Conservation (phyloP, 2,113 vertebrate species). For the Lethenteron camtschaticum region DNA sequence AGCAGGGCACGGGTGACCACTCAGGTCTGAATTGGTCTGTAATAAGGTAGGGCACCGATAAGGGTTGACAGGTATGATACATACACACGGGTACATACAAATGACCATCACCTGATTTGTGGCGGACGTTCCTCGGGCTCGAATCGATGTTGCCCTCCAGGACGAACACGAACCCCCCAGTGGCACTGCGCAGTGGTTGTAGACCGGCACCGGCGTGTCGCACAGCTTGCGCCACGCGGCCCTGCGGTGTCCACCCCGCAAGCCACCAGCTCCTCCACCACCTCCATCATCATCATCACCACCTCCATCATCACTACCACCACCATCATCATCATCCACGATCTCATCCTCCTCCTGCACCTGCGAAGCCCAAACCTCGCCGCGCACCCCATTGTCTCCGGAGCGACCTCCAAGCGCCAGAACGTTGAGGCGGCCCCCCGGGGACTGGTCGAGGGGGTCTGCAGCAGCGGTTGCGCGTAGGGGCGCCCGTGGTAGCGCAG, state of each 20-base stretch:
- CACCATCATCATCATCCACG: too few species aligned
- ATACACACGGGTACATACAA: too few species aligned
- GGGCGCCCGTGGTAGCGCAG: constrained; percentile 17
- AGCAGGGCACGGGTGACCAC: too few species aligned
- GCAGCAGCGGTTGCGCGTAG: constrained; percentile 13
- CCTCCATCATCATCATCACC: too few species aligned
- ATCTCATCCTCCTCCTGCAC: background rate
- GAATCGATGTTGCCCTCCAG: constrained; percentile 20
- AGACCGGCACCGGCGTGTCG: constrained; percentile 15
- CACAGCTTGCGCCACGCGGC: constrained; percentile 12
- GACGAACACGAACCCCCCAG: constrained; percentile 21
- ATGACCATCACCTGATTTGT: constrained; percentile 18
- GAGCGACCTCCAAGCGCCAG: constrained; percentile 17
- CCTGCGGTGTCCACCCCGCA: constrained; percentile 1
- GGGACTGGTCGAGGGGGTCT: background rate
- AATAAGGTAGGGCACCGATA: too few species aligned
- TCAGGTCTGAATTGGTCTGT: too few species aligned
- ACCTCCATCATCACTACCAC: too few species aligned
- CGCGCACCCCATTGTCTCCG: constrained; percentile 7
- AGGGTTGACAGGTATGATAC: too few species aligned
- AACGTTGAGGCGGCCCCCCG: background rate
- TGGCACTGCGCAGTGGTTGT: constrained; percentile 19
- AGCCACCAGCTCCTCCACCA: too few species aligned
- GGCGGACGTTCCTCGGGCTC: constrained; percentile 17
- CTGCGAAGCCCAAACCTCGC: constrained; percentile 17